phyloP scores from a whole-genome alignment of 1,140 invertebrate species.

The Trinorchestia longiramus region DNA sequence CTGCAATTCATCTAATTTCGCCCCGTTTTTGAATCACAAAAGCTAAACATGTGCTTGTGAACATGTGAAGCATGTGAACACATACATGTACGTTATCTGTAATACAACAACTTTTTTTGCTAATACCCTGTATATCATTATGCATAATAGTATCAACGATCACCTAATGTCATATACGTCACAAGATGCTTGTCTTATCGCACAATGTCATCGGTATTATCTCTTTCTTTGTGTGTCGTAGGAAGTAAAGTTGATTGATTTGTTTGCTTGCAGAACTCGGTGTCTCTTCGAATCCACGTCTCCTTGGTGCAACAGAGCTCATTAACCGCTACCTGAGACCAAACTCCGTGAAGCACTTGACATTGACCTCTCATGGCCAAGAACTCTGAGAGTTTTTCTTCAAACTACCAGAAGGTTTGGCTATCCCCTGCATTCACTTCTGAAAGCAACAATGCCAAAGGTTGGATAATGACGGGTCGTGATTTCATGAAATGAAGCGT shows the following conservation, averaged over 20 bases:
- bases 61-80: too few relatives aligned
- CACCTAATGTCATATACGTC: background rate
- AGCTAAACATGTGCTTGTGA: too few relatives aligned
- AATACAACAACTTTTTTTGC: background rate
- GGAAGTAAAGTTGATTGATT: background rate
- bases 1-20: too few relatives aligned
- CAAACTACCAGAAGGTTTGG: background rate
- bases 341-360: background rate
- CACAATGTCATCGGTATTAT: background rate
- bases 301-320: background rate
- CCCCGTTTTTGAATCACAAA: too few relatives aligned
- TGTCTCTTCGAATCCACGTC: background rate
- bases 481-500: background rate
- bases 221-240: background rate
- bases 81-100: background rate
- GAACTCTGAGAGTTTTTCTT: background rate
- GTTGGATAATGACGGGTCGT: background rate
- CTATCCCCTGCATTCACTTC: background rate
- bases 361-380: slow-evolving; percentile 16
- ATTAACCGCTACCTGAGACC: background rate
- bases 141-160: background rate
- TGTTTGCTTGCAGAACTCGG: background rate
- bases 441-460: background rate
- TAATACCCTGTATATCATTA: too few relatives aligned
- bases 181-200: background rate